Conservation (phyloP, 1,140 invertebrate genomes). For the Drosophila sproati region DNA sequence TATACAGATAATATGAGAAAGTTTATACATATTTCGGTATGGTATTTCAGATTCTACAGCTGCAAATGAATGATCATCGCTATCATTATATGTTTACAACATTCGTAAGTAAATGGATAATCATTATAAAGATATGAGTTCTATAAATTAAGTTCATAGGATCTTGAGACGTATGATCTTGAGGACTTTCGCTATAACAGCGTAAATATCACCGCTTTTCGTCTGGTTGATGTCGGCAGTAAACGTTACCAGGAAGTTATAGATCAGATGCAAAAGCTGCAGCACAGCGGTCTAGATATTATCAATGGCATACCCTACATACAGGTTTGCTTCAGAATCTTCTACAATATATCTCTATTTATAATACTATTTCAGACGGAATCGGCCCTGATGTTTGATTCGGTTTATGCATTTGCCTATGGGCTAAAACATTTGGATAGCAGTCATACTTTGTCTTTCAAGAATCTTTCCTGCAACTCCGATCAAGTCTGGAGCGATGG, state of each 20-base stretch:
- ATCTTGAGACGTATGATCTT: slow-evolving; percentile 95
- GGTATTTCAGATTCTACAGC: slow-evolving; percentile 68
- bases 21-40: neutral
- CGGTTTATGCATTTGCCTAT: slow-evolving; percentile 94
- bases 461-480: slow-evolving; percentile 93
- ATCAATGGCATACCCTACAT: slow-evolving; percentile 72
- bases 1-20: neutral
- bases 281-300: slow-evolving; percentile 84
- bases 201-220: slow-evolving; percentile 96
- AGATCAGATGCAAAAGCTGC: slow-evolving; percentile 94
- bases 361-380: slow-evolving; percentile 89
- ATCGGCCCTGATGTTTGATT: slow-evolving; percentile 96
- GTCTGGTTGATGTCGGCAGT: slow-evolving; percentile 93
- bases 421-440: slow-evolving; percentile 91
- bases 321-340: slow-evolving; percentile 42
- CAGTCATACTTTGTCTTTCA: slow-evolving; percentile 88
- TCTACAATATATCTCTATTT: neutral
- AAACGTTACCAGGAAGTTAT: slow-evolving; percentile 90
- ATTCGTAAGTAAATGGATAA: slow-evolving; percentile 85
- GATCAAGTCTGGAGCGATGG: slow-evolving; percentile 94
- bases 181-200: slow-evolving; percentile 97
- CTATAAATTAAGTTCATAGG: slow-evolving; percentile 71
- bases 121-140: neutral
- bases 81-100: slow-evolving; percentile 97
- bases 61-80: slow-evolving; percentile 97